These are phyloP conservation scores for Rhinolophus sinicus DNA, from an alignment of 2,113 vertebrate species.

Conservation along the genomic window DNA sequence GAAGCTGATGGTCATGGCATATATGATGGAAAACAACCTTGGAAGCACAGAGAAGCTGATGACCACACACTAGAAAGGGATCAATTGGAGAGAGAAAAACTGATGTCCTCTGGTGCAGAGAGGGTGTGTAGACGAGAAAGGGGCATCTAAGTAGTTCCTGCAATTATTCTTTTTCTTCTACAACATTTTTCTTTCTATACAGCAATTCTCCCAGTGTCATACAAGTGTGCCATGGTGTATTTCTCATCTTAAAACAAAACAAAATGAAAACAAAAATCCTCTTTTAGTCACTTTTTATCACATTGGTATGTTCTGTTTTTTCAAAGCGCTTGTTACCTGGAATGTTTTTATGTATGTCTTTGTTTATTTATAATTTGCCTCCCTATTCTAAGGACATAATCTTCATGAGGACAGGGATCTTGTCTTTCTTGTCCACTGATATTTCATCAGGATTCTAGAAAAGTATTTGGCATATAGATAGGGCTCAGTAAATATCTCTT, in stretches of 20 bases:
- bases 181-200: background rate
- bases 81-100: background rate
- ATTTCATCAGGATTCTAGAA: background rate
- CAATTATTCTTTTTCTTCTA: background rate
- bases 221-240: background rate
- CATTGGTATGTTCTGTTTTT: background rate
- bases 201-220: background rate
- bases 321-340: background rate
- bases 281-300: background rate
- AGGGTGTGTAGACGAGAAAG: background rate
- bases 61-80: background rate
- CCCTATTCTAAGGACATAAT: background rate
- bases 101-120: background rate
- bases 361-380: background rate
- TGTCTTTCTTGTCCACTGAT: background rate
- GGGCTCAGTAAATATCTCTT: background rate
- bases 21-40: background rate
- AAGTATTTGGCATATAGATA: background rate
- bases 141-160: background rate
- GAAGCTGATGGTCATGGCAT: background rate
- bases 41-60: background rate
- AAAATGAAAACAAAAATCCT: background rate
- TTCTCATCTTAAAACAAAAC: constrained; percentile 1
- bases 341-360: background rate
- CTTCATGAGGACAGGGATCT: background rate